A percentile compares a stretch with the other conserved stretches of the same genome.
These are phyloP conservation scores for Cosmopolites sordidus DNA, from an alignment of 2,888 invertebrate genomes.

Conservation along the genomic window DNA sequence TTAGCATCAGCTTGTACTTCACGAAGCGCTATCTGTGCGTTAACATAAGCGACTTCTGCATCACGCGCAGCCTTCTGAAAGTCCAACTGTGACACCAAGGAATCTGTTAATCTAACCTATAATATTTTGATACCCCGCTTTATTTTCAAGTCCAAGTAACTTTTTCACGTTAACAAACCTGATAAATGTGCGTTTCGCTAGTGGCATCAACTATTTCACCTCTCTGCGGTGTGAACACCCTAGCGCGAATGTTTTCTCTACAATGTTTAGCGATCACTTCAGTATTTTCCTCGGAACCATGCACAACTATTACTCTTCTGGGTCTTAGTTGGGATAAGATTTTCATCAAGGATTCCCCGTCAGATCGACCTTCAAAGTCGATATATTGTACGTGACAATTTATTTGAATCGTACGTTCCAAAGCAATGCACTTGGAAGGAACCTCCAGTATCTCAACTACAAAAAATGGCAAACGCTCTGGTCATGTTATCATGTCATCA, in stretches of 20 bases:
- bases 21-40: conserved; percentile 67
- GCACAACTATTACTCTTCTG: conserved; percentile 65
- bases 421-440: conserved; percentile 84
- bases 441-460: conserved; percentile 61
- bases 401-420: conserved; percentile 69
- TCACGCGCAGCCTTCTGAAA: conserved; percentile 83
- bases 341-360: conserved; percentile 77
- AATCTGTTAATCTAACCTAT: conserved; percentile 86
- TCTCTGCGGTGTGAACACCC: conserved; percentile 76
- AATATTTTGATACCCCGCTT: too few relatives aligned
- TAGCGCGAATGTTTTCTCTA: conserved; percentile 59
- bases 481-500: too few relatives aligned
- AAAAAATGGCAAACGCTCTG: too few relatives aligned
- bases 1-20: conserved; percentile 58
- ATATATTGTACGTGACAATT: conserved; percentile 89
- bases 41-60: conserved; percentile 95
- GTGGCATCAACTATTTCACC: conserved; percentile 92
- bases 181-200: conserved; percentile 96
- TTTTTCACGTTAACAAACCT: conserved; percentile 54
- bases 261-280: conserved; percentile 66
- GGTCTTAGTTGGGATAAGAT: conserved; percentile 79
- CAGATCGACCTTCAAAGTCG: conserved; percentile 93
- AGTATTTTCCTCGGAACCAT: conserved; percentile 68
- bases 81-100: conserved; percentile 78
- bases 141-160: too few relatives aligned